Conservation (phyloP, 2,888 invertebrate genomes). For the Gasteruption jaculator region DNA sequence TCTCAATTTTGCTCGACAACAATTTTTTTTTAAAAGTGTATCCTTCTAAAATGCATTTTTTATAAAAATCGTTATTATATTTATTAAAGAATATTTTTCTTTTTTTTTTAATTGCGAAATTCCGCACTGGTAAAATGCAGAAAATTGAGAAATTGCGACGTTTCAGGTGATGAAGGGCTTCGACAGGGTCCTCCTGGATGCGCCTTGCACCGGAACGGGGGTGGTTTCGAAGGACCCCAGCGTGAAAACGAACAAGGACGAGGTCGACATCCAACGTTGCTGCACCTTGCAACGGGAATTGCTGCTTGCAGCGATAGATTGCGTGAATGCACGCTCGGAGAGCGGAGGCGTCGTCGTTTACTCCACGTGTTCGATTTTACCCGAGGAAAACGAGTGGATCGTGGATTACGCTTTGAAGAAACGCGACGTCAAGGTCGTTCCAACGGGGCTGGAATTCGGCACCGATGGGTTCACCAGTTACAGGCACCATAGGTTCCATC, state of each 20-base stretch:
- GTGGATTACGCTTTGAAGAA: slow-evolving; percentile 92
- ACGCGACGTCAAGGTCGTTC: slow-evolving; percentile 88
- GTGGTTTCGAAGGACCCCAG: slow-evolving; percentile 96
- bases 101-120: slow-evolving; percentile 5
- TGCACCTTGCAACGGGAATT: slow-evolving; percentile 90
- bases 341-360: slow-evolving; percentile 96
- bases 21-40: neutral
- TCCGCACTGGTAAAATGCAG: neutral
- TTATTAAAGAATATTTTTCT: slow-evolving; percentile 7
- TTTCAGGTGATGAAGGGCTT: slow-evolving; percentile 78
- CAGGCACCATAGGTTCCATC: slow-evolving; percentile 82
- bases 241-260: slow-evolving; percentile 90
- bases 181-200: slow-evolving; percentile 93
- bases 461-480: slow-evolving; percentile 91
- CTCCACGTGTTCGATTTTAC: slow-evolving; percentile 95
- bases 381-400: slow-evolving; percentile 98
- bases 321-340: slow-evolving; percentile 84
- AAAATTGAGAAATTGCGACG: neutral
- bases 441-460: slow-evolving; percentile 93
- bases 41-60: slow-evolving; percentile 1
- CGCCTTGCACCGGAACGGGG: slow-evolving; percentile 98
- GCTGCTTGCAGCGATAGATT: slow-evolving; percentile 94
- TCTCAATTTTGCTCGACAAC: neutral
- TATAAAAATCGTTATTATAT: slow-evolving; percentile 4
- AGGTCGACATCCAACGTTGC: slow-evolving; percentile 85